phyloP scores from a whole-genome alignment of 2,888 invertebrate species.

The Sclerodermus sp. region DNA sequence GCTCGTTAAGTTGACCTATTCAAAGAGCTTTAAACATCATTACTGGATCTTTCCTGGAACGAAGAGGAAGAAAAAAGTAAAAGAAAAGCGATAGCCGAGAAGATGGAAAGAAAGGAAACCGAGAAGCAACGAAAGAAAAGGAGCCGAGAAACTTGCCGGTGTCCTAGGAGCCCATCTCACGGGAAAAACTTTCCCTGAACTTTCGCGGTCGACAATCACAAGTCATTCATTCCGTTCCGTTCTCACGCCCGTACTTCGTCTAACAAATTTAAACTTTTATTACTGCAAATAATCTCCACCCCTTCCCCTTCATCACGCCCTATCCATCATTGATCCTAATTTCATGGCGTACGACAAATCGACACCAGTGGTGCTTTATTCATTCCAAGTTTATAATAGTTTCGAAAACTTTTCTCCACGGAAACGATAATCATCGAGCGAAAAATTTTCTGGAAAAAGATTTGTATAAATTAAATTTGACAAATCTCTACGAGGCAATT shows the following conservation, averaged over 20 bases:
- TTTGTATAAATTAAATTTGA: too few species aligned
- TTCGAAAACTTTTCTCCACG: too few species aligned
- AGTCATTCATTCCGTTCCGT: slow-evolving; percentile 28
- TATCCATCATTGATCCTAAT: not conserved
- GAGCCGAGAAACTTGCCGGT: slow-evolving; percentile 14
- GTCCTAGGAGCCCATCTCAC: slow-evolving; percentile 8
- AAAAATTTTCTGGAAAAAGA: too few species aligned
- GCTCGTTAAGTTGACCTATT: slow-evolving; percentile 26
- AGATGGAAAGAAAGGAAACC: not conserved
- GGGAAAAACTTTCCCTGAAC: slow-evolving; percentile 22
- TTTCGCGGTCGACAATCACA: slow-evolving; percentile 29
- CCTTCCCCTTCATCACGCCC: not conserved
- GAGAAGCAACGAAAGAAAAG: slow-evolving; percentile 3
- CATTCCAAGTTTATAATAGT: too few species aligned
- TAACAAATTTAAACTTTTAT: slow-evolving; percentile 15
- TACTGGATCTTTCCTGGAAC: slow-evolving; percentile 15
- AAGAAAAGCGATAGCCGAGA: not conserved
- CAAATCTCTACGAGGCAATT: too few species aligned
- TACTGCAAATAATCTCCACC: slow-evolving; percentile 1
- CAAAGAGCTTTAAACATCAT: slow-evolving; percentile 27
- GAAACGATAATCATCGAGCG: too few species aligned
- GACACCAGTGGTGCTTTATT: too few species aligned
- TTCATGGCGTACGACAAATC: too few species aligned
- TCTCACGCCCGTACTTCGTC: slow-evolving; percentile 10
- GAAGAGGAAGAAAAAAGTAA: not conserved